Evolutionary conservation across 2,888 invertebrate genomes (phyloP), one percentile per base, ranked within the genome.

Genomic region (Tetranychus piercei): DNA sequence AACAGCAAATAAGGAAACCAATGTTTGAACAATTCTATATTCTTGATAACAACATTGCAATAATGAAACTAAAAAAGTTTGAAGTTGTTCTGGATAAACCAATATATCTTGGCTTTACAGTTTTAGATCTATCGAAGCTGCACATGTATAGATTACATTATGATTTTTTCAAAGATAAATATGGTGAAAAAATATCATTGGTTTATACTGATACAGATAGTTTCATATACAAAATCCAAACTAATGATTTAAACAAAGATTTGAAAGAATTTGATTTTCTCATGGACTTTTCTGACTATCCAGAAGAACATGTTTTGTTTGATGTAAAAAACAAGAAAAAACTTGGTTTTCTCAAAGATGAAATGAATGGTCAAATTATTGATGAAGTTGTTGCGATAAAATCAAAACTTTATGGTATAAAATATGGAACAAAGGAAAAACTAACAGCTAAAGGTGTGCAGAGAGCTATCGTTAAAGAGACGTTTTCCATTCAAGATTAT

Each of bases 141-240:
- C 72, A 78, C 6, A 81, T 81, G 81, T 80, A 79, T 65, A 43
- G 76, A 5, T 78, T 78, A 45, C 77, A 78, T 69, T 80, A 79
- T 71, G 71, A 78, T 4, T 6, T 22, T 20, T 77, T 79, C 8
- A 79, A 78, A 73, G 34, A 23, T 6, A 75, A 77, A 64, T 81
- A 80, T 77, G 77, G 80, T 76, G 77, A 75, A 8, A 77, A 78
- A 34, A 75, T 78, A 44, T 64, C 45, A 9, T 69, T 81, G 15
- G 74, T 78, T n/a, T 80, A 79, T 76, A 80, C 79, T 9, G 80
- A 82, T 77, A 82, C 81, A 1, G 80, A 81, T 74, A 76, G 76
- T 71, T 75, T 80, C 7, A 77, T 78, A 9, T 79, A 79, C 75
- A 76, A 79, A 11, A 78, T 81, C 2, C 70, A 76, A 74, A 81